Evolutionary conservation across 2,113 vertebrate species (phyloP).

Genomic region (Hyperoodon ampullatus): DNA sequence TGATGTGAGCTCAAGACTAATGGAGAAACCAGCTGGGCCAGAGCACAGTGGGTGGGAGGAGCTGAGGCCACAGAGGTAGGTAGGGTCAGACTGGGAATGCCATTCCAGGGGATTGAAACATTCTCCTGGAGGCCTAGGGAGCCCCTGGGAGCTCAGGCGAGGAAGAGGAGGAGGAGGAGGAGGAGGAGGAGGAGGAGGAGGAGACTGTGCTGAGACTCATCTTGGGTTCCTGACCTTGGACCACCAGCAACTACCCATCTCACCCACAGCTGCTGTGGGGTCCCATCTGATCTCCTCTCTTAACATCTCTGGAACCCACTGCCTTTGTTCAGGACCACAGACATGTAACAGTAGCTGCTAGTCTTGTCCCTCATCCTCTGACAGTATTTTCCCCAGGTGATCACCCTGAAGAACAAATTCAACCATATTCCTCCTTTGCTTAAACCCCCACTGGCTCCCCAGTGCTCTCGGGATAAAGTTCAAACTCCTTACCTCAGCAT

Average conservation of each 20-base stretch:
- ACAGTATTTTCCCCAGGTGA: background rate
- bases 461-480: background rate
- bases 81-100: background rate
- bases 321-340: background rate
- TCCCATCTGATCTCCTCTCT: background rate
- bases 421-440: background rate
- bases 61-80: background rate
- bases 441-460: background rate
- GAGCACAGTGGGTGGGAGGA: background rate
- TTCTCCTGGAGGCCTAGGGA: background rate
- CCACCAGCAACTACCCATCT: background rate
- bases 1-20: background rate
- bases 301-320: background rate
- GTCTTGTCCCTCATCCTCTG: background rate
- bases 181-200: background rate
- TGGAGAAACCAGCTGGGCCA: background rate
- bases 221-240: background rate
- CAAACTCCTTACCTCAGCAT: background rate
- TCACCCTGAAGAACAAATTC: background rate
- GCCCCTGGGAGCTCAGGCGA: background rate
- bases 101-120: background rate
- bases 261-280: background rate
- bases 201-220: background rate
- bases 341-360: background rate
- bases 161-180: background rate